These are phyloP conservation scores for Spisula subtruncata DNA, from an alignment of 2,888 invertebrate genomes.

Conservation along the genomic window DNA sequence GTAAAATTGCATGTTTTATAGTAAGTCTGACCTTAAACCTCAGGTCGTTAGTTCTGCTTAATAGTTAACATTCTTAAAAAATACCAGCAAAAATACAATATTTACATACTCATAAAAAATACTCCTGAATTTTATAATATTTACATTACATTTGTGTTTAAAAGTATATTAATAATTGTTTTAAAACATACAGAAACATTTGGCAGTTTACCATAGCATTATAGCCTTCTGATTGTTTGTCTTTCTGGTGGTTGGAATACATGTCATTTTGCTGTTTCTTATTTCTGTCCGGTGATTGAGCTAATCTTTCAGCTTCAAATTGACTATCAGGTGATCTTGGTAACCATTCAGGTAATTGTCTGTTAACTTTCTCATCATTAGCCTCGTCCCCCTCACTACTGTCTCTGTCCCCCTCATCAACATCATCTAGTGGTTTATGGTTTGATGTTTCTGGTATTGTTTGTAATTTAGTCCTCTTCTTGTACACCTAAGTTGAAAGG, in stretches of 20 bases:
- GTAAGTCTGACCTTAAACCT: no score
- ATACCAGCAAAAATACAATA: no score
- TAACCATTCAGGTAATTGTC: neutral
- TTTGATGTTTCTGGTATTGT: conserved; percentile 36
- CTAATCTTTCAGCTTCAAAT: neutral
- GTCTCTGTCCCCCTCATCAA: neutral
- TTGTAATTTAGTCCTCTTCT: conserved; percentile 25
- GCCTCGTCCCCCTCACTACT: neutral
- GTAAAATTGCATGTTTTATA: no score
- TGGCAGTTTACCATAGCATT: conserved; percentile 1
- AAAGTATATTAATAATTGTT: neutral
- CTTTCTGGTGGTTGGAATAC: neutral
- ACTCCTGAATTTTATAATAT: neutral
- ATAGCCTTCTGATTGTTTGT: conserved; percentile 10
- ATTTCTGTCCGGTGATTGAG: neutral
- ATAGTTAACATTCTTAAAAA: no score
- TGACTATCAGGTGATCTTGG: neutral
- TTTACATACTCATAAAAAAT: neutral
- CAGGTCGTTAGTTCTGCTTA: no score
- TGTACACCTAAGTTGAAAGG: conserved; percentile 21
- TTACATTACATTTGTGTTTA: neutral
- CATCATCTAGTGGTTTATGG: neutral
- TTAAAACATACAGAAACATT: neutral
- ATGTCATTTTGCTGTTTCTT: neutral
- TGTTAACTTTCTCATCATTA: neutral